These are phyloP conservation scores for Sebastolobus alascanus DNA, from an alignment of 2,797 vertebrate species.

Conservation along the genomic window DNA sequence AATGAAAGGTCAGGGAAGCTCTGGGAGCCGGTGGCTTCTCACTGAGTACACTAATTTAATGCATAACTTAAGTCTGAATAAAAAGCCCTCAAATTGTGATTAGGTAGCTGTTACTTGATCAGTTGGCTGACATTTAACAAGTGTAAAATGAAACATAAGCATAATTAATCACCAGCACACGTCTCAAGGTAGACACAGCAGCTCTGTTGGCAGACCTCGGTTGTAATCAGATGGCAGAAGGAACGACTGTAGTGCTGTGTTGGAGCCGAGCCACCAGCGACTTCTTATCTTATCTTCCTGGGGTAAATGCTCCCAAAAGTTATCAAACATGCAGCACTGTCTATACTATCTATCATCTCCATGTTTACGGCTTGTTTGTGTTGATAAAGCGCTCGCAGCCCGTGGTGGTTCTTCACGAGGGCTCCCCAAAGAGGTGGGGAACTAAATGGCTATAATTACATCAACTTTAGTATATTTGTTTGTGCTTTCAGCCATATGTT, in stretches of 20 bases:
- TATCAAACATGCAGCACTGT: neutral
- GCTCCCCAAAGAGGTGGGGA: neutral
- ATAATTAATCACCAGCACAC: conserved; percentile 64
- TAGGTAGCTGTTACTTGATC: conserved; percentile 42
- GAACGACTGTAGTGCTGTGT: conserved; percentile 16
- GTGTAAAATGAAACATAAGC: conserved; percentile 61
- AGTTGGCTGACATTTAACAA: conserved; percentile 54
- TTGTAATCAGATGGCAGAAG: conserved; percentile 32
- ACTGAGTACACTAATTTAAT: conserved; percentile 48
- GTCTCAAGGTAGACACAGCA: conserved; percentile 33
- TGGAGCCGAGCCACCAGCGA: neutral
- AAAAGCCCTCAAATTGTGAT: conserved; percentile 42
- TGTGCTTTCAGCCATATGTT: neutral
- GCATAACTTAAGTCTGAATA: conserved; percentile 48
- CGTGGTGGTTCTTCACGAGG: neutral
- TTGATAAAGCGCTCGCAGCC: neutral
- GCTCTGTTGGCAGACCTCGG: conserved; percentile 43
- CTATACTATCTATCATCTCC: neutral
- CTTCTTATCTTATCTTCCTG: conserved; percentile 11
- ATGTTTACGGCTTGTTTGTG: neutral
- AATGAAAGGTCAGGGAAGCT: conserved; percentile 42
- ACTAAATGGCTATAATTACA: neutral
- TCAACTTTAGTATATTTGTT: neutral
- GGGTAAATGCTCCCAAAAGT: neutral
- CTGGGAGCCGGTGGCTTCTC: conserved; percentile 3